Percentiles rank a stretch among this genome's conserved stretches.
Conservation (phyloP, 1,140 invertebrate species). For the Pogonus chalceus region DNA sequence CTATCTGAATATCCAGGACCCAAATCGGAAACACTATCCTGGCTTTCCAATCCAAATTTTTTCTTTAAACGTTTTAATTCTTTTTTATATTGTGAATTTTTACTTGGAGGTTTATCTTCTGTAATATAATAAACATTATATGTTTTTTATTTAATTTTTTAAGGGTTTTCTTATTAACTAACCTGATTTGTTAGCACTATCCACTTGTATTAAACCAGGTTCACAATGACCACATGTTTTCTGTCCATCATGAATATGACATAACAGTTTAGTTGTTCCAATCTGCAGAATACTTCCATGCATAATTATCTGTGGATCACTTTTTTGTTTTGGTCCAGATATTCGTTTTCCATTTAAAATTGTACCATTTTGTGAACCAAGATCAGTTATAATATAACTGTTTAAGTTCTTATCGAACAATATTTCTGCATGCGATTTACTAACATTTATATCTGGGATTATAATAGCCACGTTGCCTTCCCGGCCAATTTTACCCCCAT, state of each 20-base stretch:
- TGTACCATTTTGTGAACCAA: slow-evolving; percentile 82
- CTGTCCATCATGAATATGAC: slow-evolving; percentile 76
- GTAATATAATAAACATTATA: background rate
- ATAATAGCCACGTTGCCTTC: slow-evolving; percentile 66
- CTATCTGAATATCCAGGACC: slow-evolving; percentile 60
- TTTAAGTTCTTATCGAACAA: slow-evolving; percentile 48
- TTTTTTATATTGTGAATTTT: slow-evolving; percentile 48
- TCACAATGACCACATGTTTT: slow-evolving; percentile 86
- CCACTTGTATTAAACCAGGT: slow-evolving; percentile 56
- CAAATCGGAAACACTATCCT: slow-evolving; percentile 28
- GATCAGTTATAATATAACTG: slow-evolving; percentile 62
- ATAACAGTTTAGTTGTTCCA: slow-evolving; percentile 63
- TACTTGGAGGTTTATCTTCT: slow-evolving; percentile 14
- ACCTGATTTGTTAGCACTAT: background rate
- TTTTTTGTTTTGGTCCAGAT: slow-evolving; percentile 58
- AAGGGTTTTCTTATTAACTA: background rate
- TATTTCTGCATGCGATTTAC: slow-evolving; percentile 65
- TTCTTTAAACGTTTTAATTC: slow-evolving; percentile 68
- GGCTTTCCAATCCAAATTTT: slow-evolving; percentile 64
- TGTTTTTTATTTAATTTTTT: background rate
- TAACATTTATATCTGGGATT: slow-evolving; percentile 69
- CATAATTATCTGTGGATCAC: slow-evolving; percentile 46
- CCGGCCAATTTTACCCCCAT: slow-evolving; percentile 74
- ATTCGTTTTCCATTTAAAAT: slow-evolving; percentile 68
- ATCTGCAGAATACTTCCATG: slow-evolving; percentile 68